Evolutionary conservation across 2,888 invertebrate species (phyloP), one percentile per base, ranked within the genome.

Genomic region (Nephrotoma flavescens): DNA sequence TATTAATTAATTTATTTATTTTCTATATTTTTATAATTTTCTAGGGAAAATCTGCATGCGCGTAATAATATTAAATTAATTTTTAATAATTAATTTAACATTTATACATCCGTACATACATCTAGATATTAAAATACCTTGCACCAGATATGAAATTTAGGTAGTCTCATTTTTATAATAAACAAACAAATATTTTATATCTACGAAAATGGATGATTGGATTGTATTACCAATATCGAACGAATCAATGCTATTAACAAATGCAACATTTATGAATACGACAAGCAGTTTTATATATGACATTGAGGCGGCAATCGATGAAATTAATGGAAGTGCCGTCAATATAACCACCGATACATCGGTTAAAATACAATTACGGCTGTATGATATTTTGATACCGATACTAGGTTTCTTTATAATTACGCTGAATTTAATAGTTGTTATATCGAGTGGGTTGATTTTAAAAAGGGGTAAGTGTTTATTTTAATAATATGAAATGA

Each of bases 371-470:
- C 92, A 92, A 88, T 89, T 71, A 9, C 19, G 91, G 87, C 89
- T 93, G 45, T 94, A 94, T 89, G 93, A 92, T 89, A 91, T 92
- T 84, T 91, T 94, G 45, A 93, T 94, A 42, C 94, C 94, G 87
- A 88, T 93, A 12, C 90, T 94, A 85, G 94, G 93, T 6, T 90
- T 91, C 2, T 88, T 94, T 15, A 94, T 94, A 83, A 93, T 94
- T 86, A 88, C 93, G 41, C 91, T 94, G 87, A 95, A 95, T 90
- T 90, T 94, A 44, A 92, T 93, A 6, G 94, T 94, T n/a, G 94
- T 94, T 12, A 90, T 94, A 87, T 94, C 95, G n/a, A 94, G 94
- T 90, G 94, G 94, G 86, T 90, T 95, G 2, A 93, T 94, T 88
- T 91, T 95, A 42, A 93, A 92, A 89, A 94, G 93, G 92, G 94